Evolutionary conservation across 2,797 vertebrate genomes (phyloP), one percentile per base, ranked within the genome.

Genomic region (Australoheros facetus): DNA sequence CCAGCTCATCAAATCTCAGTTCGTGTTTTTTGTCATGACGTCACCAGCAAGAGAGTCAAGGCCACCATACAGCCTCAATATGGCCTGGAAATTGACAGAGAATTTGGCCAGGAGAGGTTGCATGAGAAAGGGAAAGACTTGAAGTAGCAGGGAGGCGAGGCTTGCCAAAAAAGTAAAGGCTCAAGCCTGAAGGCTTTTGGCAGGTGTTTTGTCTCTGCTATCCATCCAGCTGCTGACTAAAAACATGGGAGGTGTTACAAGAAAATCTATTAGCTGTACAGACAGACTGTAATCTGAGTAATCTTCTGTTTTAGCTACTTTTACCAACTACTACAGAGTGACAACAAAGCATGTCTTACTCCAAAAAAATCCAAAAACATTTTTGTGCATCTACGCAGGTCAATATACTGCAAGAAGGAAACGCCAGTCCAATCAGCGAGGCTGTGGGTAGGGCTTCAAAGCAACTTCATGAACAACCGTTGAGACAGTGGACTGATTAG

Each of bases 151-250:
- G 77, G 85, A 78, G 81, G 80, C 59, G 78, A 85, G 19, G 70
- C 84, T n/a, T 88, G 92, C 94, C 93, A 93, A 89, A 66, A 66
- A 59, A 92, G 80, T 74, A 85, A 88, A 89, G 82, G 79, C 84
- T 92, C 70, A 48, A 76, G 85, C 82, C 85, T 89, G 88, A 89
- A 92, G 92, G 87, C 80, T 90, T 88, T 82, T 95, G 93, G 90
- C 92, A 89, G 92, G 90, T 93, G 91, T 90, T 91, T 72, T 83
- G 87, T 90, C 83, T 93, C 93, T 93, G 91, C 85, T 80, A 87
- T 91, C 87, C 87, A 81, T 92, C 93, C 89, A 91, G 88, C 91
- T 89, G 90, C 89, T 88, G 88, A 91, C 84, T 88, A 17, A 84
- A 91, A 88, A 90, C 88, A 91, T 76, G 77, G 73, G 75, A 90